Evolutionary conservation across 1,140 invertebrate genomes (phyloP), one percentile per base, ranked within the genome.

Genomic region (Pseudomyrmex flavicornis): DNA sequence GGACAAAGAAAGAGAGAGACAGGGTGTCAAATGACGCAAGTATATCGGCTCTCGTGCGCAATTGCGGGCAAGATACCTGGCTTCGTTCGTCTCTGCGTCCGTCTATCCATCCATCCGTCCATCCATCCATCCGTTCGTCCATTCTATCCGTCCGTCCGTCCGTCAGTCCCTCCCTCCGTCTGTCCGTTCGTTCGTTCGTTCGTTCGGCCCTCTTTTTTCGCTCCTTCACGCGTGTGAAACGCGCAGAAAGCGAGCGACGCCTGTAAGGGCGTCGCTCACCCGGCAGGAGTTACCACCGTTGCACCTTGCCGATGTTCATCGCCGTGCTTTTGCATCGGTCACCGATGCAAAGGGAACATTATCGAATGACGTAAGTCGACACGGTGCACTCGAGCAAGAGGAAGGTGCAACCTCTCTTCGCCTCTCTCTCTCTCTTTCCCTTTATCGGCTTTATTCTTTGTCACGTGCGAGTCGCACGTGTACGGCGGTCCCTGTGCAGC

Each of bases 321-420:
- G 66, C 66, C 76, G 76, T 80, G 66, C 76, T 80, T 35, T 35
- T 72, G 76, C 66, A 80, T 80, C 76, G 76, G 76, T 80, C 76
- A 80, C 76, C 66, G 76, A 59, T 80, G 76, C 76, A 80, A 80
- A 80, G 76, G 66, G 76, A 80, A 80, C 76, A 80, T 80, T 80
- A 80, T 80, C 76, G 76, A 80, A 80, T 80, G 76, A 80, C 76
- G 76, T 80, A 80, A 80, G 76, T 80, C 76, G 76, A 80, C 69
- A 69, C 54, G 54, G 76, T 80, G 76, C 66, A 58, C 46, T 58
- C 82, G 72, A 83, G 63, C 82, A 77, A 76, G 72, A 62, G 76
- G 68, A 80, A 80, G 76, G 56, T 70, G 83, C 66, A 63, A 13
- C 52, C 83, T 63, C 35, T 72, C 50, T 46, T 17, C 22, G n/a